These are phyloP conservation scores for Rhagophthalmus giganteus DNA, from an alignment of 2,888 invertebrate genomes.

Conservation along the genomic window DNA sequence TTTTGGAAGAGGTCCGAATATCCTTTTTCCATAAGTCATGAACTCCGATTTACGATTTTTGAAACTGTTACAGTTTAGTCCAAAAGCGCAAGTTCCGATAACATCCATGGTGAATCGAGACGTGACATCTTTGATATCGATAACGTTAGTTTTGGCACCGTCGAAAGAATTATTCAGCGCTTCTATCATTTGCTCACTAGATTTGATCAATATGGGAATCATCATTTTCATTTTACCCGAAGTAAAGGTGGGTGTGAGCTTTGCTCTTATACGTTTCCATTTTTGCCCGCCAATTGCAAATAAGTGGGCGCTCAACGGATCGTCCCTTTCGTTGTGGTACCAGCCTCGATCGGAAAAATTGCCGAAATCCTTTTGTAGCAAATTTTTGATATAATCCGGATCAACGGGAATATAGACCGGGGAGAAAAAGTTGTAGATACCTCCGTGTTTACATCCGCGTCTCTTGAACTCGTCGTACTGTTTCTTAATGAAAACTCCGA, in stretches of 20 bases:
- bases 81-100: slow-evolving; percentile 51
- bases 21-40: slow-evolving; percentile 40
- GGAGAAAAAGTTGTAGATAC: background rate
- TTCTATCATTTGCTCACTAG: slow-evolving; percentile 40
- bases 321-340: slow-evolving; percentile 49
- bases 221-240: slow-evolving; percentile 58
- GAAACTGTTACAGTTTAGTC: slow-evolving; percentile 54
- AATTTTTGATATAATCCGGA: slow-evolving; percentile 52
- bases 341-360: slow-evolving; percentile 55
- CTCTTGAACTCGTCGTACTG: slow-evolving; percentile 2
- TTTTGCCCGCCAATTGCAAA: slow-evolving; percentile 53
- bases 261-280: slow-evolving; percentile 57
- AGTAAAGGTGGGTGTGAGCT: slow-evolving; percentile 58
- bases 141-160: slow-evolving; percentile 1
- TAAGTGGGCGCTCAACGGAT: slow-evolving; percentile 50
- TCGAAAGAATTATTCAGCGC: slow-evolving; percentile 35
- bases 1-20: slow-evolving; percentile 36
- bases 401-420: slow-evolving; percentile 35
- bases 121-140: slow-evolving; percentile 38
- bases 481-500: slow-evolving; percentile 1
- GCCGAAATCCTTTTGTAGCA: slow-evolving; percentile 54
- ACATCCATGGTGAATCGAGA: slow-evolving; percentile 51
- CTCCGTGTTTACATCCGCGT: slow-evolving; percentile 4
- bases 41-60: slow-evolving; percentile 47
- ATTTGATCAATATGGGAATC: slow-evolving; percentile 53